Conservation (phyloP, 2,113 vertebrate species). For the Craseonycteris thonglongyai region DNA sequence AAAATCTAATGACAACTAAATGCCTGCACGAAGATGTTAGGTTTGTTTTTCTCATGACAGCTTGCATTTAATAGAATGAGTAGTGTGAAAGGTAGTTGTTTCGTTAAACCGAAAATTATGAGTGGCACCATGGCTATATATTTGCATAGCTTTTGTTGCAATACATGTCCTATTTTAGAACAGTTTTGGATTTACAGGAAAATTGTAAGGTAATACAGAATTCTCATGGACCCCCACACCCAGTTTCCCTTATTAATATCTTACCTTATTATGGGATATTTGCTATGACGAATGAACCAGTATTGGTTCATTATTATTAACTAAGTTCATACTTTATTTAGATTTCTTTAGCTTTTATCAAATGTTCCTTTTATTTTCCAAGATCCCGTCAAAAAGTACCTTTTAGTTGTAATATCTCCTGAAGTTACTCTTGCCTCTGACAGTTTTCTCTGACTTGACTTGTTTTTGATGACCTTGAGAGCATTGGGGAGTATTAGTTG, state of each 20-base stretch:
- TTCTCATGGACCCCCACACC: neutral
- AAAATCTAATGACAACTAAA: neutral
- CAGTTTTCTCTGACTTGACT: neutral
- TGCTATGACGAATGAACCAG: neutral
- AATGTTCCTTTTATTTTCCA: neutral
- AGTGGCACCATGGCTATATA: neutral
- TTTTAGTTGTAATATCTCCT: neutral
- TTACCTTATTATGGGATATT: neutral
- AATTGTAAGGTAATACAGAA: neutral
- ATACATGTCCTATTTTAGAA: neutral
- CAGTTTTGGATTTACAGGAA: neutral
- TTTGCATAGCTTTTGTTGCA: neutral
- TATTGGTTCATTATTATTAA: neutral
- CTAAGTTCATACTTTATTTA: neutral
- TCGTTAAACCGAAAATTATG: neutral
- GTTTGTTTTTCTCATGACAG: neutral
- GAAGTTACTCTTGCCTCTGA: neutral
- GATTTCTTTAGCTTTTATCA: neutral
- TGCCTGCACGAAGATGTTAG: neutral
- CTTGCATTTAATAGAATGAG: neutral
- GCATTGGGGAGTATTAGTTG: too few species aligned
- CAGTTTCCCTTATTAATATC: neutral
- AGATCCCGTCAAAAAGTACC: neutral
- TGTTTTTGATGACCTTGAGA: neutral
- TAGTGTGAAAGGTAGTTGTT: neutral